Evolutionary conservation across 2,888 invertebrate genomes (phyloP), one percentile per base, ranked within the genome.

Genomic region (Pasiphila rectangulata): DNA sequence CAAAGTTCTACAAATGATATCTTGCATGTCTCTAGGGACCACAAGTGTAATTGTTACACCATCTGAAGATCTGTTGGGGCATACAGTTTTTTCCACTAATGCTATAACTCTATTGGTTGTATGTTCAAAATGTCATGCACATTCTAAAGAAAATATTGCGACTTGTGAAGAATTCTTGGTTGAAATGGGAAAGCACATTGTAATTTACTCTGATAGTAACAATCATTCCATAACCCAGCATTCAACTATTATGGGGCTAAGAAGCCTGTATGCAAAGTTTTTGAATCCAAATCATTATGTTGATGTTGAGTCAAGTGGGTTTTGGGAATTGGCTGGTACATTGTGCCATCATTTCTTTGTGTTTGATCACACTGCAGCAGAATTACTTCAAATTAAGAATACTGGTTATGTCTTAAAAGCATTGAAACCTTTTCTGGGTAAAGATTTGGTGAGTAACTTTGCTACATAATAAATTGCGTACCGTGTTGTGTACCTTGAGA

Each of bases 271-370:
- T 54, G 64, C 66, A 1, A 86, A 82, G 56, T 89, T 89, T 60
- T 61, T 88, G 37, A 83, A 84, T 59, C 57, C 58, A 43, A 80
- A 73, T 19, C 69, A 78, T 9, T 84, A 84, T 61, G 19, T 48
- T 6, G 65, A 79, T 44, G 38, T 82, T 30, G 68, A 68, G 30
- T 60, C 64, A 5, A 66, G 55, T 54, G 70, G 72, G 4, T 82
- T 73, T 55, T 83, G 83, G 79, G 57, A 65, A 13, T 58, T 87
- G 9, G 64, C 83, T 24, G 59, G 56, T 13, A 64, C 74, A 24
- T 52, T 86, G 10, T 77, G 78, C 35, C 71, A 76, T 46, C 89
- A 89, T 56, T 83, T 73, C 61, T 80, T 77, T 65, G 79, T 87
- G 5, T 78, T 86, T 40, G 68, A 75, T 24, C 70, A 72, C 67